Evolutionary conservation across 2,797 vertebrate species (phyloP), one percentile per base, ranked within the genome.

Genomic region (Naso thynnoides): DNA sequence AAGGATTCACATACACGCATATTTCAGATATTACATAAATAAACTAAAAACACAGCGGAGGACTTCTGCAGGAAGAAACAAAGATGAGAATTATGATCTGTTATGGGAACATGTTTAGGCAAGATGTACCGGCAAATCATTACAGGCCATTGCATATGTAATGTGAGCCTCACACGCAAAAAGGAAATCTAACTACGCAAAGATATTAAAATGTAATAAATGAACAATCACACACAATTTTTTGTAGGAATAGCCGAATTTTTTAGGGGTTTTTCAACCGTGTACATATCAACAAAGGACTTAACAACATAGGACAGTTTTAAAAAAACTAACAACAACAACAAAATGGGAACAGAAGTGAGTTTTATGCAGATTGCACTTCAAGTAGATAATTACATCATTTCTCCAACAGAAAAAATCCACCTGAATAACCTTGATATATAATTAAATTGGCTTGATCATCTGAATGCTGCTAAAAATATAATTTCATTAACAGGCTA

Each of bases 1-100:
- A 14, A n/a, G 31, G 41, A n/a, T n/a, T n/a, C 8, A 68, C n/a
- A 64, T 26, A 38, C 65, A 55, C 36, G 24, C 19, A 66, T 65
- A 29, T 68, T 48, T 45, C 19, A 56, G 11, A 45, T 58, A 23
- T 39, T 47, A 54, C 0, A 21, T 52, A 27, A 39, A 63, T 49
- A 23, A 41, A 45, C 26, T 41, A 27, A 15, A 19, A 29, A 3
- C 23, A 7, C 16, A 1, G 23, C 13, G 55, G 19, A 53, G 19
- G 15, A 57, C 3, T 4, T 38, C 26, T 59, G 16, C n/a, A 8
- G n/a, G 10, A 41, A 11, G 24, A 54, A 42, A 53, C 15, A 52
- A 5, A 39, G 3, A 54, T 4, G 11, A 41, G 1, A 19, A 24
- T 16, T 2, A 19, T 0, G 11, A 16, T 41, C n/a, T n/a, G n/a